Conservation (phyloP, 2,797 vertebrate species). For the Nothura maculosa region DNA sequence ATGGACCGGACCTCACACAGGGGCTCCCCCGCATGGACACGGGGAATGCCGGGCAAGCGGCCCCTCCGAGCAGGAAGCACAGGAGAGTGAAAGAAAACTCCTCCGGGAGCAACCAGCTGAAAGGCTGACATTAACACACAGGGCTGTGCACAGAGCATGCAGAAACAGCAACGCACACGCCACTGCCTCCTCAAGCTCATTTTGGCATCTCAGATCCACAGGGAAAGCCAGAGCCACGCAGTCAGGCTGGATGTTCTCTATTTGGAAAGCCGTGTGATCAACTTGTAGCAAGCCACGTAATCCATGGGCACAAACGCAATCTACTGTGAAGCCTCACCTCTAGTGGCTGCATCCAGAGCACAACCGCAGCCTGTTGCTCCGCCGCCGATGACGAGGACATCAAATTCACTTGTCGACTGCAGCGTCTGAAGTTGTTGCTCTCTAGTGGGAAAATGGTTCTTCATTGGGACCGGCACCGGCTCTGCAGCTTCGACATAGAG, state of each 20-base stretch:
- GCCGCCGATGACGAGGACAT: conserved; percentile 93
- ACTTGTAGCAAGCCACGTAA: rapidly evolving
- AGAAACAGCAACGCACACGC: not conserved
- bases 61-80: not conserved
- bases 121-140: too few relatives aligned
- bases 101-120: not conserved
- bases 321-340: conserved; percentile 82
- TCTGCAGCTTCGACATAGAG: conserved; percentile 88
- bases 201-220: not conserved
- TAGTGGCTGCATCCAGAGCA: conserved; percentile 93
- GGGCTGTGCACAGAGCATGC: not conserved
- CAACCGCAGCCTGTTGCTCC: conserved; percentile 96
- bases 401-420: conserved; percentile 85
- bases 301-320: rapidly evolving
- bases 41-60: rapidly evolving
- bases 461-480: conserved; percentile 67
- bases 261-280: not conserved
- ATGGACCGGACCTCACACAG: not conserved
- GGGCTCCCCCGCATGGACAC: not conserved
- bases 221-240: not conserved
- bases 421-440: conserved; percentile 85
- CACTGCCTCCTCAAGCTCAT: not conserved
- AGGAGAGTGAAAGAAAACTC: not conserved
- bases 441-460: conserved; percentile 85
- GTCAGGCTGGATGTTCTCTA: rapidly evolving